Conservation (phyloP, 2,113 vertebrate genomes). For the Carassius auratus region DNA sequence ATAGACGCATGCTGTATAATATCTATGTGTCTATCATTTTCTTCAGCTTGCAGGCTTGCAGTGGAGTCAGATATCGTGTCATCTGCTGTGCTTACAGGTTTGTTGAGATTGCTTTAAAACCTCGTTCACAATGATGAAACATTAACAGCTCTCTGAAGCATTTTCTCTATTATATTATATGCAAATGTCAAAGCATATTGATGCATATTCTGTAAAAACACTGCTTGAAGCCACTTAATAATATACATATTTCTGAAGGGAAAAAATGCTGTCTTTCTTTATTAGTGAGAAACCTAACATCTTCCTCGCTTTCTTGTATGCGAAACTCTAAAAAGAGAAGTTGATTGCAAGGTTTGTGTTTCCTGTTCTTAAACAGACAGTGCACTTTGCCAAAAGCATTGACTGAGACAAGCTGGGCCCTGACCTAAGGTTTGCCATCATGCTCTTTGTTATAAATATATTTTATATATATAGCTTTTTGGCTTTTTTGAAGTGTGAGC, state of each 20-base stretch:
- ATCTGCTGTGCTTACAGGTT: conserved; percentile 2
- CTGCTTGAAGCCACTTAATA: not conserved
- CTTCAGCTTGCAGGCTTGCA: not conserved
- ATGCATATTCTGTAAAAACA: conserved; percentile 6
- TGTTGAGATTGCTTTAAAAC: not conserved
- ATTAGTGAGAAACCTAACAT: not conserved
- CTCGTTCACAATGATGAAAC: not conserved
- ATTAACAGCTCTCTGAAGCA: not conserved
- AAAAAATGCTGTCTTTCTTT: not conserved
- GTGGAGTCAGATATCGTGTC: not conserved
- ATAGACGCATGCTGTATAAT: not conserved
- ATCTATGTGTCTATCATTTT: too few relatives aligned
- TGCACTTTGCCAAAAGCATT: not conserved
- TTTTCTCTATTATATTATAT: not conserved
- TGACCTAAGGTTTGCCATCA: not conserved
- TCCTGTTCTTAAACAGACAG: conserved; percentile 40
- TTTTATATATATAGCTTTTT: too few relatives aligned
- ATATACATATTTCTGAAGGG: not conserved
- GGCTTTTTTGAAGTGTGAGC: not conserved
- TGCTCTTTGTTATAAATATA: not conserved
- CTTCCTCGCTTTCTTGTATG: not conserved
- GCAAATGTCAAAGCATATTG: not conserved
- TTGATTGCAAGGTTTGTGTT: not conserved
- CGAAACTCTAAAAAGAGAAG: conserved; percentile 50
- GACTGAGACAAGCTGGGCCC: not conserved